Percentiles rank a stretch among this genome's conserved stretches.
phyloP scores from a whole-genome alignment of 2,113 vertebrate species.

The Pan paniscus region DNA sequence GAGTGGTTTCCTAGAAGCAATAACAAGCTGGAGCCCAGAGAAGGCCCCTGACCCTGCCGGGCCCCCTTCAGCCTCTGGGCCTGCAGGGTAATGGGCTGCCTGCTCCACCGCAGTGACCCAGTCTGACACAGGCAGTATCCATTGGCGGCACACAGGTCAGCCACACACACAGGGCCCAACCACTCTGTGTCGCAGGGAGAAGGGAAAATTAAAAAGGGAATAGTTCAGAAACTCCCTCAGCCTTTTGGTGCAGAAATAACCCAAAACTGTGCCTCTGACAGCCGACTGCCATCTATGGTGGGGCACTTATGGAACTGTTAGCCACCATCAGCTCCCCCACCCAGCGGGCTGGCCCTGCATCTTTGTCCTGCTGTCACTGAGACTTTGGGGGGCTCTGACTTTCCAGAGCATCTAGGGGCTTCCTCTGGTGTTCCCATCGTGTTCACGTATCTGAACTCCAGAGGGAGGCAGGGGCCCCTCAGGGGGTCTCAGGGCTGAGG shows the following conservation, averaged over 20 bases:
- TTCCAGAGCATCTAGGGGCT: too few relatives aligned
- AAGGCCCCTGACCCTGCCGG: background rate
- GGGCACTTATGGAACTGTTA: slow-evolving; percentile 64
- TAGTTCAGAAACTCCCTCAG: background rate
- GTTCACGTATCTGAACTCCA: too few relatives aligned
- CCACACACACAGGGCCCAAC: slow-evolving; percentile 62
- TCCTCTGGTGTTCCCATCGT: too few relatives aligned
- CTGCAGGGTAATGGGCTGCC: background rate
- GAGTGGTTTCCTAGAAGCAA: slow-evolving; percentile 68
- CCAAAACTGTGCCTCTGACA: slow-evolving; percentile 62
- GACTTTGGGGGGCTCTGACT: too few relatives aligned
- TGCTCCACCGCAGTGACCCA: background rate
- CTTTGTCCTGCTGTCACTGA: too few relatives aligned
- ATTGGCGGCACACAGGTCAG: background rate
- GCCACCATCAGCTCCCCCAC: slow-evolving; percentile 28
- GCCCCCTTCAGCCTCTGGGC: background rate
- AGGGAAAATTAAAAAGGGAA: background rate
- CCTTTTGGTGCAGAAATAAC: slow-evolving; percentile 72
- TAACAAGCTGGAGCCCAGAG: slow-evolving; percentile 59
- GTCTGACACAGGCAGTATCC: background rate
- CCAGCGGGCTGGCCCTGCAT: background rate
- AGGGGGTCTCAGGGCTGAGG: background rate
- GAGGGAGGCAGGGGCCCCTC: background rate
- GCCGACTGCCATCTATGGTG: slow-evolving; percentile 46
- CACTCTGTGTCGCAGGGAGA: slow-evolving; percentile 36